Percentiles rank a stretch among this genome's conserved stretches.
phyloP scores from a whole-genome alignment of 2,888 invertebrate species.

The Pemphredon lugubris region DNA sequence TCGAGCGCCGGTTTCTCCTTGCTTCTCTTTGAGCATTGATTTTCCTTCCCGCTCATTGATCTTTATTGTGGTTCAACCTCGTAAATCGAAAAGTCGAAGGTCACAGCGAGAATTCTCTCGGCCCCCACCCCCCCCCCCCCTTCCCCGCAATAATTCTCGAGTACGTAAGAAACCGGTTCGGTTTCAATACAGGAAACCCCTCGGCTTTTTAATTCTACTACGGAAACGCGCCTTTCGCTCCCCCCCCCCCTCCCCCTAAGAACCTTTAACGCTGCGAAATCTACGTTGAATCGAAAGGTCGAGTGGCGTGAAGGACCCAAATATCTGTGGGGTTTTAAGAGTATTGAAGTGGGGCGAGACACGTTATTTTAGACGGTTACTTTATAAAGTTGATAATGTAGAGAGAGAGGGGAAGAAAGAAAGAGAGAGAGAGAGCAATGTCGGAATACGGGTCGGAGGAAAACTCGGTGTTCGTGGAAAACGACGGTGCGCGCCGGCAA shows the following conservation, averaged over 20 bases:
- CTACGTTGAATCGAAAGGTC: constrained; percentile 17
- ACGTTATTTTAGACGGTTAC: constrained; percentile 18
- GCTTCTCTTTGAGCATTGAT: constrained; percentile 52
- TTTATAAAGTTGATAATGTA: constrained; percentile 34
- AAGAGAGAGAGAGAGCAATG: constrained; percentile 9
- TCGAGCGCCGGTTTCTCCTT: constrained; percentile 32
- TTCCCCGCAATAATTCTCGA: constrained; percentile 4
- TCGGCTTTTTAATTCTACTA: constrained; percentile 21
- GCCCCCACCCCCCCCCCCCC: too few species aligned
- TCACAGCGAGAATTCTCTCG: constrained; percentile 17
- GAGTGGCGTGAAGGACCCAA: background rate
- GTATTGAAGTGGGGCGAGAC: background rate
- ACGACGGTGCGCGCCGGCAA: constrained; percentile 28
- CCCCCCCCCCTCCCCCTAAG: constrained; percentile 6
- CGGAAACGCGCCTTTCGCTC: background rate
- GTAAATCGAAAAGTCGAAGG: constrained; percentile 36
- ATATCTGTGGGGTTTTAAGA: background rate
- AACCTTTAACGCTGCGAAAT: background rate
- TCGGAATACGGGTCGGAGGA: background rate
- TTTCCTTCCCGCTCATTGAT: constrained; percentile 35
- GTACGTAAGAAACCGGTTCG: background rate
- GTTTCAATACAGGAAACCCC: background rate
- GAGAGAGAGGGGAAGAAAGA: too few species aligned
- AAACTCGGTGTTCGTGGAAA: constrained; percentile 26
- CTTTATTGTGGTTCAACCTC: constrained; percentile 37